A percentile compares a stretch with the other conserved stretches of the same genome.
Evolutionary conservation across 2,797 vertebrate genomes (phyloP).

Genomic region (Alosa sapidissima): DNA sequence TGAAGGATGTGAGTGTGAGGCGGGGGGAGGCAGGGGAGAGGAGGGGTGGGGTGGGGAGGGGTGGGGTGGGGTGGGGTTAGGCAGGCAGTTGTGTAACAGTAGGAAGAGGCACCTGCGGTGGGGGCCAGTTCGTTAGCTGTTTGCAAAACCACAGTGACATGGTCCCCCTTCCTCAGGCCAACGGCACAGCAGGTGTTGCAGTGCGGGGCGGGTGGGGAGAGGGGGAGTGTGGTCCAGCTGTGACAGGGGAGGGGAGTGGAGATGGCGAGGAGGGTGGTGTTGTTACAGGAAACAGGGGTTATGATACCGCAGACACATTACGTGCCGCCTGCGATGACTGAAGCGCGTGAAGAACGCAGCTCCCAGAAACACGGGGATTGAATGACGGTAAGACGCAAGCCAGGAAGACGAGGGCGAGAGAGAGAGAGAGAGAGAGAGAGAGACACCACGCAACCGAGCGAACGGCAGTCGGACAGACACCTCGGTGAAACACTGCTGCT

Average conservation of each 20-base stretch:
- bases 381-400: constrained; percentile 44
- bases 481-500: constrained; percentile 59
- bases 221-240: not conserved
- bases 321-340: constrained; percentile 42
- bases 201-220: not conserved
- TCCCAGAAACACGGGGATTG: constrained; percentile 50
- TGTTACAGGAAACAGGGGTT: constrained; percentile 72
- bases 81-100: constrained; percentile 62
- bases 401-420: not conserved
- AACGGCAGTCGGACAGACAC: constrained; percentile 32
- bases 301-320: constrained; percentile 51
- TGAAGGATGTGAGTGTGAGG: constrained; percentile 29
- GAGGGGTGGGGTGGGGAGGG: not conserved
- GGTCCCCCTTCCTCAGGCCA: constrained; percentile 56
- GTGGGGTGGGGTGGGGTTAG: constrained; percentile 16
- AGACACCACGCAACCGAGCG: constrained; percentile 22
- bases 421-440: constrained; percentile 27
- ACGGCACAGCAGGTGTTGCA: constrained; percentile 52
- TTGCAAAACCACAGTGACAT: constrained; percentile 51
- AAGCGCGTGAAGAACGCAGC: constrained; percentile 30
- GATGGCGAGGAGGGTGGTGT: constrained; percentile 24
- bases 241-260: constrained; percentile 24
- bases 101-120: constrained; percentile 67
- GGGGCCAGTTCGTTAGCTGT: constrained; percentile 48
- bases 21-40: constrained; percentile 4